Evolutionary conservation across 2,113 vertebrate species (phyloP), one percentile per base, ranked within the genome.

Genomic region (Macquaria australasica): DNA sequence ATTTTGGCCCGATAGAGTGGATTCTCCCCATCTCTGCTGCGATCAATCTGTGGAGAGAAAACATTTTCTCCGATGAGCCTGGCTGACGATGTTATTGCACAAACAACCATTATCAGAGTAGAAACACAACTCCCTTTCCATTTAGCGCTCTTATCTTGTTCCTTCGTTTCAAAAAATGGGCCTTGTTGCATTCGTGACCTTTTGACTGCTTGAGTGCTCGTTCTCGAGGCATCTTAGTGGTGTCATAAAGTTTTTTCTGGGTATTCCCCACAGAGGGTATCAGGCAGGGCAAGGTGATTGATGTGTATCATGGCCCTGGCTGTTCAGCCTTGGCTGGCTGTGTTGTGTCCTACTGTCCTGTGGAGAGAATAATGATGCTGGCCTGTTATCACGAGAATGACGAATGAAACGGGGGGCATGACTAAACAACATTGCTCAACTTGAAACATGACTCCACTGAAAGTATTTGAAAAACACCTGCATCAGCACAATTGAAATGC

Each of bases 11-110:
- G 73, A 96, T 96, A 0, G 95, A 91, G 91, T 96, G 96, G 79
- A 96, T 92, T 81, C 81, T 96, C 58, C 93, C 95, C 94, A 95
- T 88, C 82, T 96, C 95, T 14, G 80, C 51, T 7, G 96, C 96
- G 11, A 96, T 94, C 81, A 96, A 88, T 87, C 96, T 96, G 79
- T 23, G 21, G 73, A 87, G 69, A 83, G 71, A 81, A 90, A 70
- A 86, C 72, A 88, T 90, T 77, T 90, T 83, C 82, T 70, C 48
- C 82, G 51, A 83, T 90, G 82, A 90, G 87, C 77, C 85, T 14
- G 73, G 69, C 77, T 34, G 34, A 79, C 4, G 21, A 51, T 86
- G 79, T 89, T 90, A 86, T 88, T 89, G 86, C 89, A 87, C 87
- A 89, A 91, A 86, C 84, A 88, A 48, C 48, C 83, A 79, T 84